A percentile compares a stretch with the other conserved stretches of the same genome.
These are phyloP conservation scores for Hyphantria cunea DNA, from an alignment of 1,140 invertebrate genomes.

Conservation along the genomic window DNA sequence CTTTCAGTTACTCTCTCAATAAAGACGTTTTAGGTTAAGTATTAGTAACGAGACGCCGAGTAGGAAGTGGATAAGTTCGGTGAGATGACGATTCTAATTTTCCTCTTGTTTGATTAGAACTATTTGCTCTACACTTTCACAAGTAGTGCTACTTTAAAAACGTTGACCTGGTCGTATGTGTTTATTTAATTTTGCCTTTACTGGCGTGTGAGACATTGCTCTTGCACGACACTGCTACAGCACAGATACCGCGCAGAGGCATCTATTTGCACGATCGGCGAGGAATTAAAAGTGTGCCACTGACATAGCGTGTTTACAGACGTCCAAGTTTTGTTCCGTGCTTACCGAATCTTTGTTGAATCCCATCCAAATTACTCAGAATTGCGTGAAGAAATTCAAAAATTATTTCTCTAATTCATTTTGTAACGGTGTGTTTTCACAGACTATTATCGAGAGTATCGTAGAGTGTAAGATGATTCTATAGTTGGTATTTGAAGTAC, in stretches of 20 bases:
- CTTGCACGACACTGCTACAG: slow-evolving; percentile 30
- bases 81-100: slow-evolving; percentile 49
- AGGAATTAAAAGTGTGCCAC: slow-evolving; percentile 55
- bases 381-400: slow-evolving; percentile 26
- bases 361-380: slow-evolving; percentile 36
- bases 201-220: slow-evolving; percentile 35
- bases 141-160: slow-evolving; percentile 62
- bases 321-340: slow-evolving; percentile 25
- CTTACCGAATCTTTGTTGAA: slow-evolving; percentile 26
- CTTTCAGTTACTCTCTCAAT: slow-evolving; percentile 14
- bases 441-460: slow-evolving; percentile 28
- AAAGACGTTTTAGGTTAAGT: slow-evolving; percentile 22
- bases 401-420: slow-evolving; percentile 33
- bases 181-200: slow-evolving; percentile 52
- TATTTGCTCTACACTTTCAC: slow-evolving; percentile 68
- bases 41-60: slow-evolving; percentile 7
- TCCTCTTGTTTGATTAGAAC: slow-evolving; percentile 58
- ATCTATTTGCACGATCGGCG: slow-evolving; percentile 44
- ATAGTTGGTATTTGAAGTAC: slow-evolving; percentile 25
- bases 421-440: slow-evolving; percentile 35
- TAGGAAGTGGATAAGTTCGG: slow-evolving; percentile 30
- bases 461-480: slow-evolving; percentile 4
- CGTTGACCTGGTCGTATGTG: slow-evolving; percentile 56
- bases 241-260: slow-evolving; percentile 28
- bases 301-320: slow-evolving; percentile 46